Conservation (phyloP, 2,797 vertebrate genomes). For the Oceanodroma leucorhoa region DNA sequence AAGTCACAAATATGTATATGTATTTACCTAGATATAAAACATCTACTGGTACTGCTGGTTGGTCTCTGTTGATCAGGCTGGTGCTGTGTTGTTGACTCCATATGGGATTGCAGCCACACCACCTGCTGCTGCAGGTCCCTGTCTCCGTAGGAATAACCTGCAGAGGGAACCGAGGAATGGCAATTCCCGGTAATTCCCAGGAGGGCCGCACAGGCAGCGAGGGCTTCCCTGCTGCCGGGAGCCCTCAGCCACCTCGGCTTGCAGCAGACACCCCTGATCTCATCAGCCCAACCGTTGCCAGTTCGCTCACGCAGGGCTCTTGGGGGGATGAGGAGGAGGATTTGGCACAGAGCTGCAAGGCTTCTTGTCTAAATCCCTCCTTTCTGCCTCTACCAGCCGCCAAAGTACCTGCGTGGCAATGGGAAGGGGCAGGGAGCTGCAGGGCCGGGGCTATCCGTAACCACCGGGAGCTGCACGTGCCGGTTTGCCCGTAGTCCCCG, state of each 20-base stretch:
- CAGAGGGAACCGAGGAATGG: not conserved
- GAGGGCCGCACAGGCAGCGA: not conserved
- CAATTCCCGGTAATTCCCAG: not conserved
- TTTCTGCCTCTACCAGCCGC: not conserved
- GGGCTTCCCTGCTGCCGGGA: not conserved
- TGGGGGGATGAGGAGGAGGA: not conserved
- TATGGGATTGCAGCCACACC: rapidly evolving
- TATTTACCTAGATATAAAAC: not conserved
- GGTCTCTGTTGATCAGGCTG: not conserved
- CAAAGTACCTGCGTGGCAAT: not conserved
- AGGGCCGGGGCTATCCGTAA: not conserved
- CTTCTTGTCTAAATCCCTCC: not conserved
- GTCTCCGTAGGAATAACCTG: not conserved
- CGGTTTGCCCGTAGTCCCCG: rapidly evolving
- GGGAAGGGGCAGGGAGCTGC: not conserved
- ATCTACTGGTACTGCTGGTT: rapidly evolving
- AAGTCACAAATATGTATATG: rapidly evolving
- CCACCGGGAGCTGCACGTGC: not conserved
- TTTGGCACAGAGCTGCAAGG: not conserved
- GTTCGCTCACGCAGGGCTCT: not conserved
- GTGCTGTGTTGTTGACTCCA: rapidly evolving
- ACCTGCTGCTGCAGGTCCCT: not conserved
- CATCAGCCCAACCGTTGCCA: not conserved
- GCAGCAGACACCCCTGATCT: not conserved
- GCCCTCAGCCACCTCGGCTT: rapidly evolving